A percentile compares a stretch with the other conserved stretches of the same genome.
Conservation (phyloP, 2,113 vertebrate genomes). For the Aix galericulata region DNA sequence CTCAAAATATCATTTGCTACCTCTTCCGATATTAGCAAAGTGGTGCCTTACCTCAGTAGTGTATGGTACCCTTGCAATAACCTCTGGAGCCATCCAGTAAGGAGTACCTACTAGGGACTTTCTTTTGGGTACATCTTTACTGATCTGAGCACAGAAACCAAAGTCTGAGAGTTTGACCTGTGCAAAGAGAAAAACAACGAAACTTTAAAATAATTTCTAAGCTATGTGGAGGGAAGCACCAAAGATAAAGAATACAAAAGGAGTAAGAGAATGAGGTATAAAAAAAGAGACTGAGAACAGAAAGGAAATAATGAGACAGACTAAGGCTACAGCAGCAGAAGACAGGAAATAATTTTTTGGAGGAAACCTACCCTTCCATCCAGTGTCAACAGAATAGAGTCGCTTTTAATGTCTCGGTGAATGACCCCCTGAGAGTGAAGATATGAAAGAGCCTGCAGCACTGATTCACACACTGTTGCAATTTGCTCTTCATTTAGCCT, state of each 20-base stretch:
- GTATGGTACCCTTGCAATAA: slow-evolving; percentile 95
- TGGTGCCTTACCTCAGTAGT: slow-evolving; percentile 86
- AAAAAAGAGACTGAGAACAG: not conserved
- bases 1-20: not conserved
- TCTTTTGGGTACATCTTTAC: slow-evolving; percentile 96
- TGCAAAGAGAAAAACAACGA: not conserved
- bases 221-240: not conserved
- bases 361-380: slow-evolving; percentile 87
- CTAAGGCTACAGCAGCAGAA: not conserved
- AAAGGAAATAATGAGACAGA: not conserved
- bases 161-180: slow-evolving; percentile 99
- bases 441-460: slow-evolving; percentile 94
- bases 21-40: not conserved
- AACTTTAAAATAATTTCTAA: not conserved
- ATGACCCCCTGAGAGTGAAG: slow-evolving; percentile 98
- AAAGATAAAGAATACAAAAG: not conserved
- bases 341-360: not conserved
- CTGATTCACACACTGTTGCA: slow-evolving; percentile 95
- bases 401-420: slow-evolving; percentile 98
- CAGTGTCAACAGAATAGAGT: slow-evolving; percentile 94
- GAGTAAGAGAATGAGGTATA: accelerated
- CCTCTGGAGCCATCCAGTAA: slow-evolving; percentile 99
- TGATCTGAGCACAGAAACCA: slow-evolving; percentile 98
- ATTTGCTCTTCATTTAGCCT: slow-evolving; percentile 98
- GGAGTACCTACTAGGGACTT: slow-evolving; percentile 97